These are phyloP conservation scores for Thymelicus acteon DNA, from an alignment of 2,888 invertebrate genomes.

Conservation along the genomic window DNA sequence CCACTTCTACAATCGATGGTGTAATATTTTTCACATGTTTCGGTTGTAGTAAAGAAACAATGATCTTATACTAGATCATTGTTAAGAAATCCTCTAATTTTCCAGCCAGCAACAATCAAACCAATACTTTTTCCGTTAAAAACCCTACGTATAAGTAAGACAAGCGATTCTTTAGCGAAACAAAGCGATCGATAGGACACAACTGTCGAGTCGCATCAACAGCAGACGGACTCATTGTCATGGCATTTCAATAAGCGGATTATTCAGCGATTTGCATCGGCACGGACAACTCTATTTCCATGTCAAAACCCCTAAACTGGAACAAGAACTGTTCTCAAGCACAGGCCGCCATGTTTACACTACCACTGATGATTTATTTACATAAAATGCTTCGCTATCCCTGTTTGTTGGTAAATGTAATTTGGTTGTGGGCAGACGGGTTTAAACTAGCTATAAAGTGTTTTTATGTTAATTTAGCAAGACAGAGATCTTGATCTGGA, in stretches of 20 bases:
- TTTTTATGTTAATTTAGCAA: neutral
- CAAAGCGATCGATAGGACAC: slow-evolving; percentile 53
- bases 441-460: neutral
- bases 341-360: slow-evolving; percentile 24
- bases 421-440: neutral
- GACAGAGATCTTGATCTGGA: too few relatives aligned
- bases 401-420: neutral
- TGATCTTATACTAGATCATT: too few relatives aligned
- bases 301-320: slow-evolving; percentile 64
- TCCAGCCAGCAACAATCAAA: too few relatives aligned
- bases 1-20: too few relatives aligned
- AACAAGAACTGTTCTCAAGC: slow-evolving; percentile 34
- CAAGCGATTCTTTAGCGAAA: slow-evolving; percentile 18
- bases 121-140: too few relatives aligned
- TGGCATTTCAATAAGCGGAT: slow-evolving; percentile 72
- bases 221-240: slow-evolving; percentile 56
- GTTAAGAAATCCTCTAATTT: too few relatives aligned
- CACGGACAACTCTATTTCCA: slow-evolving; percentile 66
- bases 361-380: slow-evolving; percentile 18
- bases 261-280: slow-evolving; percentile 75
- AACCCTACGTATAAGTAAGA: neutral
- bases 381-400: slow-evolving; percentile 12
- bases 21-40: too few relatives aligned
- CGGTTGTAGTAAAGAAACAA: too few relatives aligned
- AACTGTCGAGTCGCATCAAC: slow-evolving; percentile 51